Evolutionary conservation across 37 sponge, comb jelly and placozoan genomes (phyloP).

Genomic region (Tethya wilhelma): DNA sequence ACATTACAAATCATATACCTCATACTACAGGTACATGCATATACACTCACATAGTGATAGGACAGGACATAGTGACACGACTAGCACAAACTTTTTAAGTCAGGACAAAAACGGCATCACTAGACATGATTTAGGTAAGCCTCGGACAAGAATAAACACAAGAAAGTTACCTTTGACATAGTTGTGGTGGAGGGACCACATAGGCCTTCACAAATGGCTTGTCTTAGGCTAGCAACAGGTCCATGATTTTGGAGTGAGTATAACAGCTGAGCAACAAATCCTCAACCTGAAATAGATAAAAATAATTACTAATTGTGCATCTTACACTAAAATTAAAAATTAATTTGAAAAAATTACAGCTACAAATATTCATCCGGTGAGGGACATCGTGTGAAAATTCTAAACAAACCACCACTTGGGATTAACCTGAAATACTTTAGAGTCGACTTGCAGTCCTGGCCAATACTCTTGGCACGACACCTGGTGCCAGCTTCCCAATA

Average conservation of each 20-base stretch:
- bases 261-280: constrained; percentile 48
- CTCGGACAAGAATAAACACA: too few species aligned
- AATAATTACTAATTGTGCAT: background rate
- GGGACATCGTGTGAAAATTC: background rate
- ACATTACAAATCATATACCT: too few species aligned
- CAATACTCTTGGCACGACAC: constrained; percentile 52
- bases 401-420: background rate
- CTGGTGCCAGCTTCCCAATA: too few species aligned
- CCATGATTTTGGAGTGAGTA: constrained; percentile 38
- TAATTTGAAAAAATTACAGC: too few species aligned
- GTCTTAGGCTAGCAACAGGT: constrained; percentile 36
- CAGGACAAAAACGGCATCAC: too few species aligned
- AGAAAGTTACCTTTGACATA: constrained; percentile 1
- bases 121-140: too few species aligned
- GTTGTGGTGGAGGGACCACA: constrained; percentile 58
- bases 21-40: too few species aligned
- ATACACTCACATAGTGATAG: too few species aligned
- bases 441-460: constrained; percentile 45
- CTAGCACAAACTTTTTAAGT: too few species aligned
- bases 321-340: background rate
- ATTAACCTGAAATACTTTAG: constrained; percentile 45
- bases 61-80: too few species aligned
- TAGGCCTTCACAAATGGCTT: constrained; percentile 34
- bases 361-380: too few species aligned
- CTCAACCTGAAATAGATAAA: constrained; percentile 36